A percentile compares a stretch with the other conserved stretches of the same genome.
Conservation (phyloP, 2,113 vertebrate genomes). For the Anhinga anhinga region DNA sequence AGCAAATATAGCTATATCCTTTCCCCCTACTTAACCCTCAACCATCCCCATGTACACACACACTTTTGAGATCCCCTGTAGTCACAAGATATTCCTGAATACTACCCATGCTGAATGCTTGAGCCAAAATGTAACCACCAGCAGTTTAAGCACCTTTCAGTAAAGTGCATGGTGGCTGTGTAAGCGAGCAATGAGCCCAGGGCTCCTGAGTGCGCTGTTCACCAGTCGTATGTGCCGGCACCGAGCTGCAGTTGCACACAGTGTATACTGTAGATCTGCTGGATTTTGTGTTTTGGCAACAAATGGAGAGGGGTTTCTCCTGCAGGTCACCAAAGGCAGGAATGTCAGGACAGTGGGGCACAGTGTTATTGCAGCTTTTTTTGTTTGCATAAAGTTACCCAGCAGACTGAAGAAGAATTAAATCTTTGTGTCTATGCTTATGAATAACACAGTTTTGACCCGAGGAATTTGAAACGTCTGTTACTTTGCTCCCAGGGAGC, state of each 20-base stretch:
- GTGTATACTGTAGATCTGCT: neutral
- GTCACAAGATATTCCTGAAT: neutral
- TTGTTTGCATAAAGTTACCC: conserved; percentile 43
- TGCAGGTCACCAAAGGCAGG: neutral
- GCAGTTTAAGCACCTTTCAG: neutral
- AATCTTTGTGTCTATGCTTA: neutral
- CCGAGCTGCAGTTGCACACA: rapidly evolving
- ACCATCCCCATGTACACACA: neutral
- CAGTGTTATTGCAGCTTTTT: neutral
- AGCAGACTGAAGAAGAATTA: conserved; percentile 41
- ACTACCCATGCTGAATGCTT: neutral
- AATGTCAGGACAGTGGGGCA: neutral
- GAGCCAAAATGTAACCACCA: neutral
- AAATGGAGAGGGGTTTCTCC: neutral
- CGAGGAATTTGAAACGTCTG: conserved; percentile 46
- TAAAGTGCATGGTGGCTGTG: neutral
- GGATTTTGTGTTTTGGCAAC: neutral
- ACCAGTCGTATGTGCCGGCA: neutral
- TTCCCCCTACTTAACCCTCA: neutral
- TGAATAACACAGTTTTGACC: neutral
- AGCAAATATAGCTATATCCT: neutral
- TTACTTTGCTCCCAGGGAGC: neutral
- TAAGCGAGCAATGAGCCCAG: neutral
- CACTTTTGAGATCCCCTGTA: neutral
- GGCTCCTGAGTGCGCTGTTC: neutral